Percentiles rank a stretch among this genome's conserved stretches.
Evolutionary conservation across 2,113 vertebrate species (phyloP).

Genomic region (Solea solea): DNA sequence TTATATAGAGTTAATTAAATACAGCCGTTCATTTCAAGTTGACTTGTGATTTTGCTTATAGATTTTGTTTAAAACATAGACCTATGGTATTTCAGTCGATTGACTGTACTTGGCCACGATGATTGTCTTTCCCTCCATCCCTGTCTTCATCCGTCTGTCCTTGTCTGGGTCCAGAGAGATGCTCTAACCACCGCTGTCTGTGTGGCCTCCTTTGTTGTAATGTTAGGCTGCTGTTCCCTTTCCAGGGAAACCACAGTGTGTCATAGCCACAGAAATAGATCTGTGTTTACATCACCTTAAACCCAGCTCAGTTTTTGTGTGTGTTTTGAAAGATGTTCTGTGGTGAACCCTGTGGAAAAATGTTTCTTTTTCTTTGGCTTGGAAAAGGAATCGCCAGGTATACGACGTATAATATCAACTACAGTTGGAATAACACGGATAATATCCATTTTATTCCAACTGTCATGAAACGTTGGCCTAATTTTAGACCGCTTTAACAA

Average conservation of each 20-base stretch:
- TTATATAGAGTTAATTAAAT: background rate
- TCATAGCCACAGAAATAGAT: slow-evolving; percentile 80
- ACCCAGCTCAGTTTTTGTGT: slow-evolving; percentile 56
- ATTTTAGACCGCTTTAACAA: slow-evolving; percentile 38
- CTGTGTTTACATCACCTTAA: slow-evolving; percentile 80
- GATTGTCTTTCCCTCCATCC: slow-evolving; percentile 19
- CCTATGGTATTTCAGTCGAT: slow-evolving; percentile 36
- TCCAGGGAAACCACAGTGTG: slow-evolving; percentile 79
- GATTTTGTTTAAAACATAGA: slow-evolving; percentile 1
- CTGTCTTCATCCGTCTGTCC: slow-evolving; percentile 45
- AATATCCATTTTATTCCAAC: too few relatives aligned
- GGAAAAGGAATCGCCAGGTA: slow-evolving; percentile 71
- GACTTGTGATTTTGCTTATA: slow-evolving; percentile 15
- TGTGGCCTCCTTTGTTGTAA: slow-evolving; percentile 81
- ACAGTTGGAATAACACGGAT: slow-evolving; percentile 34
- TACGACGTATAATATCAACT: slow-evolving; percentile 56
- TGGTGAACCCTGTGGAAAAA: slow-evolving; percentile 71
- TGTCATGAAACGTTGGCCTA: slow-evolving; percentile 7
- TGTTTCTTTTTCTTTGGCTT: slow-evolving; percentile 68
- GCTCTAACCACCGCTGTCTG: slow-evolving; percentile 71
- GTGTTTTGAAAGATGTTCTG: slow-evolving; percentile 82
- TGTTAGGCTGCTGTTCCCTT: slow-evolving; percentile 72
- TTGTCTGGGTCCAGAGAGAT: slow-evolving; percentile 62
- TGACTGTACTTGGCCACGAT: slow-evolving; percentile 31
- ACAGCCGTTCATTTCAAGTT: slow-evolving; percentile 4